Conservation (phyloP, 2,888 invertebrate species). For the Pecten maximus region DNA sequence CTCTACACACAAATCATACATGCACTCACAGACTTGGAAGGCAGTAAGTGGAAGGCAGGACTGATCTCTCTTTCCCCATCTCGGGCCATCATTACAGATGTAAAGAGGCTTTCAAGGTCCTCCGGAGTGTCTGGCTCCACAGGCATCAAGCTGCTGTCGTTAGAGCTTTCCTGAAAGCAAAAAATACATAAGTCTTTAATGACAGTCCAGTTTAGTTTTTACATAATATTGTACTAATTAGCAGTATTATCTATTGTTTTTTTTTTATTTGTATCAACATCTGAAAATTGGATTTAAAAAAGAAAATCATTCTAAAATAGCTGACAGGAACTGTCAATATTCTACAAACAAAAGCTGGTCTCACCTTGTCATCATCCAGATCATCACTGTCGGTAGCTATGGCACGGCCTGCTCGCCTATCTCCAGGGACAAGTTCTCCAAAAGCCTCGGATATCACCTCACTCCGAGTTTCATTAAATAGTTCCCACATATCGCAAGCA, state of each 20-base stretch:
- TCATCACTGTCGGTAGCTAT: conserved; percentile 47
- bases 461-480: conserved; percentile 88
- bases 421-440: conserved; percentile 61
- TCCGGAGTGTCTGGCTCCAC: conserved; percentile 86
- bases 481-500: conserved; percentile 93
- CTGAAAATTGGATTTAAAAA: too few species aligned
- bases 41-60: conserved; percentile 94
- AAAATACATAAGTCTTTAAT: too few species aligned
- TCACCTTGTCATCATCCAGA: conserved; percentile 54
- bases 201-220: too few species aligned
- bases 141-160: conserved; percentile 36
- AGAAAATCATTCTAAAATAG: too few species aligned
- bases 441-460: conserved; percentile 82
- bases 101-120: conserved; percentile 94
- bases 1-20: neutral
- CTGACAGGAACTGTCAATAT: conserved; percentile 19
- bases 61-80: conserved; percentile 91
- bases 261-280: too few species aligned
- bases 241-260: too few species aligned
- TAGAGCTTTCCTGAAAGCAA: conserved; percentile 21
- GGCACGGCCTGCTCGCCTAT: neutral
- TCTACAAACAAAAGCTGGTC: neutral
- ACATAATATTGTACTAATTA: too few species aligned
- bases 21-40: conserved; percentile 89
- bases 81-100: conserved; percentile 92